phyloP scores from a whole-genome alignment of 1,140 invertebrate species.

The Apis cerana region DNA sequence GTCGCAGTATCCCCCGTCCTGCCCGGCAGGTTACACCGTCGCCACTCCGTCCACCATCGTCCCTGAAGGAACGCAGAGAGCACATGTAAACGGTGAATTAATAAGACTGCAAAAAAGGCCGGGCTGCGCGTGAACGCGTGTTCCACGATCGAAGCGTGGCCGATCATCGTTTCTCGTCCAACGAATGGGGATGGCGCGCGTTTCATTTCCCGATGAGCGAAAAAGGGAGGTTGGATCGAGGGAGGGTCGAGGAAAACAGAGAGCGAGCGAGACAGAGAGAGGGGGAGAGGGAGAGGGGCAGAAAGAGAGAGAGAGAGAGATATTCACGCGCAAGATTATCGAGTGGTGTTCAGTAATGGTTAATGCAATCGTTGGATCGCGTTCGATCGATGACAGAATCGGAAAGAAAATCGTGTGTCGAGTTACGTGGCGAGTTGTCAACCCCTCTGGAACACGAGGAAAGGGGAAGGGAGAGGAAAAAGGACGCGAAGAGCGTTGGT shows the following conservation, averaged over 20 bases:
- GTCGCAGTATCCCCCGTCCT: conserved; percentile 74
- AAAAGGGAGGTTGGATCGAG: background rate
- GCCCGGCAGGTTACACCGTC: conserved; percentile 67
- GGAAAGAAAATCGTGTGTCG: background rate
- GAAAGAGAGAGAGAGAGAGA: background rate
- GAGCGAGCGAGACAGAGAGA: background rate
- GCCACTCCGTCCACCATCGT: conserved; percentile 73
- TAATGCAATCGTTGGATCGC: background rate
- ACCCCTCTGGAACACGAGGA: background rate
- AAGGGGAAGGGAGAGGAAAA: no score
- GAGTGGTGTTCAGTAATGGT: background rate
- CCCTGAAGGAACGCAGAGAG: conserved; percentile 44
- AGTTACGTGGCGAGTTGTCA: conserved; percentile 6
- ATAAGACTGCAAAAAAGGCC: conserved; percentile 22
- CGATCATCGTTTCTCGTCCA: background rate
- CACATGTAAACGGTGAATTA: conserved; percentile 62
- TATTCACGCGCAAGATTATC: background rate
- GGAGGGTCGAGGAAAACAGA: background rate
- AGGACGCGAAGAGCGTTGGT: background rate
- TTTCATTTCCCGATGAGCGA: background rate
- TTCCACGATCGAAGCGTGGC: background rate
- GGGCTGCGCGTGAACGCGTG: background rate
- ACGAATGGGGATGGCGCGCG: background rate
- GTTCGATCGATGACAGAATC: conserved; percentile 20
- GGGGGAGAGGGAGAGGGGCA: background rate